phyloP scores from a whole-genome alignment of 1,140 invertebrate species.

The Drosophila sp. region DNA sequence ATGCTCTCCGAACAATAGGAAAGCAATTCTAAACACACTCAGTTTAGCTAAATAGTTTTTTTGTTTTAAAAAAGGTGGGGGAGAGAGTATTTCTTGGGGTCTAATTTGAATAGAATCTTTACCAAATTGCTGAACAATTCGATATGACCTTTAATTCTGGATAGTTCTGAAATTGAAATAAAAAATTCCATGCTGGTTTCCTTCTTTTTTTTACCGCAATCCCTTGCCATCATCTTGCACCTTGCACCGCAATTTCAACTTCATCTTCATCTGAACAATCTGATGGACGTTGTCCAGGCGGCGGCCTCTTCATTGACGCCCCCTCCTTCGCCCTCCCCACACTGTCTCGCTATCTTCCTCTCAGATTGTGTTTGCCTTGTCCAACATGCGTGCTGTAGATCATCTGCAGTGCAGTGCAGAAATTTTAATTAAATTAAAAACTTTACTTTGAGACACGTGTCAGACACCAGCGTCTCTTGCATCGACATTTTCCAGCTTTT shows the following conservation, averaged over 20 bases:
- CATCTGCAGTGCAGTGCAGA: slow-evolving; percentile 65
- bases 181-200: background rate
- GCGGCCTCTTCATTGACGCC: slow-evolving; percentile 18
- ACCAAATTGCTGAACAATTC: background rate
- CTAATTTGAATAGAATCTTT: too few relatives aligned
- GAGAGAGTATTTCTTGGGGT: too few relatives aligned
- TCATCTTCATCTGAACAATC: slow-evolving; percentile 20
- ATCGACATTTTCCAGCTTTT: slow-evolving; percentile 8
- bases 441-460: slow-evolving; percentile 78
- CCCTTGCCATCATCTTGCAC: background rate
- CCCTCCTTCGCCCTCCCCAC: slow-evolving; percentile 21
- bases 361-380: slow-evolving; percentile 69
- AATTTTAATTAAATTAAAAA: slow-evolving; percentile 81
- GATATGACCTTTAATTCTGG: background rate
- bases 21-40: background rate
- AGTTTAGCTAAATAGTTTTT: too few relatives aligned
- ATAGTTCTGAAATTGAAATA: background rate
- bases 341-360: slow-evolving; percentile 7
- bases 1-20: background rate
- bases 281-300: slow-evolving; percentile 4
- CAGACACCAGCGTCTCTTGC: slow-evolving; percentile 37
- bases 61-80: too few relatives aligned
- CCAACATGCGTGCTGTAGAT: slow-evolving; percentile 70
- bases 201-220: background rate
- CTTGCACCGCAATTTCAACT: slow-evolving; percentile 10